Percentiles rank a stretch among this genome's conserved stretches.
phyloP scores from a whole-genome alignment of 2,888 invertebrate species.

The Cryptophagus acutangulus region DNA sequence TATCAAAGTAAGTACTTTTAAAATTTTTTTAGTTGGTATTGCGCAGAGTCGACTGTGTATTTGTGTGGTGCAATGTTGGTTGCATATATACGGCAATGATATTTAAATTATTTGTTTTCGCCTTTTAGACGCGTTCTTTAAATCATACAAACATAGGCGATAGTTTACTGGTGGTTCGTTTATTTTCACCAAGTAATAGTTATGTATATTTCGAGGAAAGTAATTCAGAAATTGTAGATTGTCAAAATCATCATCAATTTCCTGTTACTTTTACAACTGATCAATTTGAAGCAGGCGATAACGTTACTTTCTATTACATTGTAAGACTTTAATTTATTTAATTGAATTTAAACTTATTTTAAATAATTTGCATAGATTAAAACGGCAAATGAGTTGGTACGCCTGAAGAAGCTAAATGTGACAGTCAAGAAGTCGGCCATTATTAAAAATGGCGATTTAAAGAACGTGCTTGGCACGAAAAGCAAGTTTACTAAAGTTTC shows the following conservation, averaged over 20 bases:
- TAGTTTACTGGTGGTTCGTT: constrained; percentile 31
- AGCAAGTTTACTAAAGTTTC: too few species aligned
- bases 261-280: constrained; percentile 40
- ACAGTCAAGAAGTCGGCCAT: constrained; percentile 32
- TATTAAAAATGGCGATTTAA: too few species aligned
- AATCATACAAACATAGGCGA: constrained; percentile 34
- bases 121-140: constrained; percentile 40
- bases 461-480: too few species aligned
- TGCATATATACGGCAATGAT: too few species aligned
- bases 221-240: constrained; percentile 30
- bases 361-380: too few species aligned
- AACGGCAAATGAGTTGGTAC: constrained; percentile 38
- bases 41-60: constrained; percentile 3
- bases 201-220: constrained; percentile 39
- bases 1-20: constrained; percentile 39
- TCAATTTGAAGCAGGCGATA: constrained; percentile 33
- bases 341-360: not conserved
- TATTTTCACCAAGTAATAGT: constrained; percentile 43
- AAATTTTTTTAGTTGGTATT: constrained; percentile 5
- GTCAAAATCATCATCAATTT: constrained; percentile 40
- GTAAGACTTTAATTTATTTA: constrained; percentile 21
- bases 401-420: constrained; percentile 35
- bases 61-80: too few species aligned
- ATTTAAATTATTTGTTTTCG: too few species aligned
- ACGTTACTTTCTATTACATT: constrained; percentile 41